A percentile compares a stretch with the other conserved stretches of the same genome.
phyloP scores from a whole-genome alignment of 30 jellyfish, hydroid and myxozoan species.

The Pelagia noctiluca region DNA sequence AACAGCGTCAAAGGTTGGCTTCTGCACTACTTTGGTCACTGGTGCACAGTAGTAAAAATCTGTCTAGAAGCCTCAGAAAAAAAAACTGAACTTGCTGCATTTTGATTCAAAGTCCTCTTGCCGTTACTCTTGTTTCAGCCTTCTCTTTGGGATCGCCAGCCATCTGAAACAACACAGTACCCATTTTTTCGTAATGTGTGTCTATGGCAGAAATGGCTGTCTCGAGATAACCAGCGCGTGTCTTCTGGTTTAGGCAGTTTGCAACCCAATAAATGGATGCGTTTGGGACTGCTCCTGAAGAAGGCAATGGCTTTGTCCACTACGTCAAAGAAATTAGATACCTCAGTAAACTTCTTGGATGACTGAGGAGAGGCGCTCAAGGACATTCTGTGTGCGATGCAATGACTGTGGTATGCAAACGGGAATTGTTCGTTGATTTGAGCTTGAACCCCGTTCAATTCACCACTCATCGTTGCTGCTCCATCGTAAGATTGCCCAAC shows the following conservation, averaged over 20 bases:
- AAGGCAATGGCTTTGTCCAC: constrained; percentile 36
- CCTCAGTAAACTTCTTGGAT: constrained; percentile 29
- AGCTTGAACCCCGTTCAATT: constrained; percentile 36
- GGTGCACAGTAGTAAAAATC: constrained; percentile 9
- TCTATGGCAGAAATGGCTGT: constrained; percentile 40
- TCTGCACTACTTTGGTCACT: constrained; percentile 1
- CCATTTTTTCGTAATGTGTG: constrained; percentile 37
- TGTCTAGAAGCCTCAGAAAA: constrained; percentile 1
- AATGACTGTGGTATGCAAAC: constrained; percentile 36
- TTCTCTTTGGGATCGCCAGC: neutral
- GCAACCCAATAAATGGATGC: constrained; percentile 34
- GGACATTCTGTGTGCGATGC: constrained; percentile 48
- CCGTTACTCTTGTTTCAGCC: constrained; percentile 9
- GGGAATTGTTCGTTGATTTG: constrained; percentile 17
- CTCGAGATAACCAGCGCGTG: constrained; percentile 71
- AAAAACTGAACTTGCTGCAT: constrained; percentile 9
- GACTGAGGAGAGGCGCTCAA: constrained; percentile 36
- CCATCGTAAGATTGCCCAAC: constrained; percentile 63
- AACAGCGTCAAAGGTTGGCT: constrained; percentile 7
- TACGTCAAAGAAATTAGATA: constrained; percentile 44
- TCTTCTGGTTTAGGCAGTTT: constrained; percentile 60
- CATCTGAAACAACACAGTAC: constrained; percentile 18
- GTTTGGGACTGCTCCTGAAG: constrained; percentile 60
- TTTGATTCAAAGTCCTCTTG: constrained; percentile 7
- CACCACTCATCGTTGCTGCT: constrained; percentile 55